These are phyloP conservation scores for Scatophagus argus DNA, from an alignment of 2,113 vertebrate species.

Conservation along the genomic window DNA sequence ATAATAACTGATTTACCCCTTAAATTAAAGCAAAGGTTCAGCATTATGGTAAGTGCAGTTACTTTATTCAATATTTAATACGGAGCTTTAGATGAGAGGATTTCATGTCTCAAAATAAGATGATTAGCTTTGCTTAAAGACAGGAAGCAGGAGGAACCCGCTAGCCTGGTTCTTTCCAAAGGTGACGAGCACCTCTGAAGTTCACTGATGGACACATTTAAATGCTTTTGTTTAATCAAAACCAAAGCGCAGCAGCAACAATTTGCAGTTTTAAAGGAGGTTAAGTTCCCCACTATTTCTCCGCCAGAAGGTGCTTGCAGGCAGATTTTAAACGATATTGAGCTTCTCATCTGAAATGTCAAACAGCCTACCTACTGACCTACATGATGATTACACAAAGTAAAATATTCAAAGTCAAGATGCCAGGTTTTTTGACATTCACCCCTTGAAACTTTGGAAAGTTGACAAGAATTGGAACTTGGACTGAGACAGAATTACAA, in stretches of 20 bases:
- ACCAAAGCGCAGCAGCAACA: neutral
- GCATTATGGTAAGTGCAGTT: neutral
- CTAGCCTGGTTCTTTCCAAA: neutral
- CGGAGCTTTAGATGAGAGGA: neutral
- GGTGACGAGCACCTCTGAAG: neutral
- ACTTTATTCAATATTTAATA: neutral
- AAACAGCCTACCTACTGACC: too few species aligned
- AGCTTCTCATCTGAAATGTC: too few species aligned
- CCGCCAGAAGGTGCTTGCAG: neutral
- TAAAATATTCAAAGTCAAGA: too few species aligned
- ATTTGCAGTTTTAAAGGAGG: neutral
- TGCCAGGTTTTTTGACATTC: neutral
- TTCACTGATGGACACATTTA: neutral
- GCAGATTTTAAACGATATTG: neutral
- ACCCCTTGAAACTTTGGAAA: too few species aligned
- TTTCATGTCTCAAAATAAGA: neutral
- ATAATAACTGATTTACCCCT: neutral
- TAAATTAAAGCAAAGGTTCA: neutral
- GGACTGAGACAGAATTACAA: too few species aligned
- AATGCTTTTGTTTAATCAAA: neutral
- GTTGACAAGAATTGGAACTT: too few species aligned
- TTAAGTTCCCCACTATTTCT: neutral
- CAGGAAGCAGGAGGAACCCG: neutral
- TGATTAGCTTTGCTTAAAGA: neutral
- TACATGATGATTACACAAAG: too few species aligned